Evolutionary conservation across 2,888 invertebrate genomes (phyloP).

Genomic region (Tanytarsus gracilentus): DNA sequence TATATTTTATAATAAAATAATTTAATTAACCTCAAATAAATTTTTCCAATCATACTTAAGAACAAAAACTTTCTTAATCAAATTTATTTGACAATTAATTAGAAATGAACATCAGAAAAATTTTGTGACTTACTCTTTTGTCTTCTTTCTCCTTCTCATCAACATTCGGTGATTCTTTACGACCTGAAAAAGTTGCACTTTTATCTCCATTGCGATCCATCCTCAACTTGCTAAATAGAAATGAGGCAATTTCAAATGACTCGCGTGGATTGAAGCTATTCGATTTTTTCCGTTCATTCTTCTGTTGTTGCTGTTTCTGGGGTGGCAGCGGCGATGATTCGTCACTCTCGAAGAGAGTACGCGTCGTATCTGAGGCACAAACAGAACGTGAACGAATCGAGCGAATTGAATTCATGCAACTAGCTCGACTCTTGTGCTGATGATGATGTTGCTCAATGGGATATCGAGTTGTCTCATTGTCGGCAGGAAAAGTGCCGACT

Average conservation of each 20-base stretch:
- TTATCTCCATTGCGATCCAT: conserved; percentile 1
- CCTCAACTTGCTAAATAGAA: conserved; percentile 12
- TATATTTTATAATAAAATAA: too few relatives aligned
- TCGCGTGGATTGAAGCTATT: conserved; percentile 26
- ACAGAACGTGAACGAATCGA: conserved; percentile 22
- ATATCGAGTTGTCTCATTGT: neutral
- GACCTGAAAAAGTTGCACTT: conserved; percentile 1
- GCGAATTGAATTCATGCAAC: conserved; percentile 5
- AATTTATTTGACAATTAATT: neutral
- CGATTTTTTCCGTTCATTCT: neutral
- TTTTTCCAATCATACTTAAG: too few relatives aligned
- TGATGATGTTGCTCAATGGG: neutral
- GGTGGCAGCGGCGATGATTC: neutral
- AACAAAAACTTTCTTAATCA: too few relatives aligned
- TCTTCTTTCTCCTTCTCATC: neutral
- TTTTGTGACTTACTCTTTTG: conserved; percentile 8
- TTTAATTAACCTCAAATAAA: too few relatives aligned
- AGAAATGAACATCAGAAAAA: neutral
- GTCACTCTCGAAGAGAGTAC: neutral
- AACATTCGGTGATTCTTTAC: neutral
- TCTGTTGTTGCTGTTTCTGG: neutral
- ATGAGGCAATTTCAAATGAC: conserved; percentile 21
- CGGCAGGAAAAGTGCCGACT: neutral
- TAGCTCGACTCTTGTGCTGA: neutral
- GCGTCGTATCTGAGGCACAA: conserved; percentile 6